Evolutionary conservation across 2,113 vertebrate genomes (phyloP).

Genomic region (Rhinoderma darwinii): DNA sequence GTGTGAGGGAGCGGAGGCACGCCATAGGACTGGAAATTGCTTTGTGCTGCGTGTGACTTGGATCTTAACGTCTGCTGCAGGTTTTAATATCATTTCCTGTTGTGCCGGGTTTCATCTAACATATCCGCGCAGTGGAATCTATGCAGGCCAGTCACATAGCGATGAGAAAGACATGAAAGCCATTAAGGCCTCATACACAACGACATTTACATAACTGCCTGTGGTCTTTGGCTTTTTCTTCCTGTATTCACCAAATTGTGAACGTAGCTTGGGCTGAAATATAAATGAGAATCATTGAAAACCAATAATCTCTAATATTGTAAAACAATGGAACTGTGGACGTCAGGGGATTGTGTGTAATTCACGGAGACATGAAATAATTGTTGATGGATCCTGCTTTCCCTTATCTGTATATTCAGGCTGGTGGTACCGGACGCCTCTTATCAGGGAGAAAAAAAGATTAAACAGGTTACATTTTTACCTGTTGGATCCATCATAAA

Average conservation of each 20-base stretch:
- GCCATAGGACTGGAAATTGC: conserved; percentile 30
- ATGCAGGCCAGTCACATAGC: conserved; percentile 30
- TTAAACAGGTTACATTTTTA: too few species aligned
- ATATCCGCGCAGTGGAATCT: conserved; percentile 10
- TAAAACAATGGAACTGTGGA: not conserved
- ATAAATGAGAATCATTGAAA: not conserved
- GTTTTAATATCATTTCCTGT: conserved; percentile 39
- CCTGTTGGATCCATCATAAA: too few species aligned
- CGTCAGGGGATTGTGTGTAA: not conserved
- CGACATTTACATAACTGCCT: conserved; percentile 28
- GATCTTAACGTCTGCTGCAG: conserved; percentile 25
- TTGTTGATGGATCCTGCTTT: not conserved
- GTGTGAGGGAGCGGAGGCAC: not conserved
- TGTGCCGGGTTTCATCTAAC: conserved; percentile 27
- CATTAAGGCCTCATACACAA: conserved; percentile 12
- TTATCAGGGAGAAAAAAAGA: too few species aligned
- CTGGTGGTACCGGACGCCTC: not conserved
- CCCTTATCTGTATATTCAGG: not conserved
- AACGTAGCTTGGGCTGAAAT: not conserved
- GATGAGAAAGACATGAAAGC: conserved; percentile 31
- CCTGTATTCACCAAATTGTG: not conserved
- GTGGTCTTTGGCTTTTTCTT: conserved; percentile 15
- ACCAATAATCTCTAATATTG: not conserved
- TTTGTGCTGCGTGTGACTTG: conserved; percentile 42
- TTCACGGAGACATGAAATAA: not conserved